Conservation (phyloP, 2,888 invertebrate genomes). For the Eristalis arbustorum region DNA sequence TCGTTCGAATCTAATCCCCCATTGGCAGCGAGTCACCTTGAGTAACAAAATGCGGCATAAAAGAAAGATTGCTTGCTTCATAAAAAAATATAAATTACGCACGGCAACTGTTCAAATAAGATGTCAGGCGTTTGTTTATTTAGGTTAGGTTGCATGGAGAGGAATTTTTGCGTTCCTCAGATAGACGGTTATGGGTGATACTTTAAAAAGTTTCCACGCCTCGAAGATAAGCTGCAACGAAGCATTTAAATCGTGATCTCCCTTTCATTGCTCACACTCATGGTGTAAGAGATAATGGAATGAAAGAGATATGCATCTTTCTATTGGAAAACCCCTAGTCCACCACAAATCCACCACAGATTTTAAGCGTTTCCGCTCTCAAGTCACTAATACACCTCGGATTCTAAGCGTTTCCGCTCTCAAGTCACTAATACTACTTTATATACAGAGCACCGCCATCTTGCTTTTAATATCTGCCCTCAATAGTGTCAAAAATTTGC, state of each 20-base stretch:
- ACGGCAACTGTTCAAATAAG: background rate
- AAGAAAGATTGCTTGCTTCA: background rate
- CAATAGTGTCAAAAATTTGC: too few relatives aligned
- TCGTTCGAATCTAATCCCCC: background rate
- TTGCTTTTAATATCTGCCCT: too few relatives aligned
- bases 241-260: background rate
- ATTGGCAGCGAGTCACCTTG: background rate
- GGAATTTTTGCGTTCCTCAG: background rate
- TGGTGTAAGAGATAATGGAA: too few relatives aligned
- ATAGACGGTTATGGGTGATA: background rate
- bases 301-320: too few relatives aligned
- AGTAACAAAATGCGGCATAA: background rate
- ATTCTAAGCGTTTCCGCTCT: too few relatives aligned
- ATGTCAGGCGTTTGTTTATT: background rate
- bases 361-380: too few relatives aligned
- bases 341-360: too few relatives aligned
- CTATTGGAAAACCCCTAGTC: too few relatives aligned
- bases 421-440: too few relatives aligned
- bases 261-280: background rate
- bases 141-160: background rate
- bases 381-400: too few relatives aligned
- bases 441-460: too few relatives aligned
- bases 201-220: background rate
- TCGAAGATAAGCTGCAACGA: background rate
- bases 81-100: background rate